Base-by-base conservation (phyloP, 1,140 invertebrate species). In the Listronotus bonariensis region DNA sequence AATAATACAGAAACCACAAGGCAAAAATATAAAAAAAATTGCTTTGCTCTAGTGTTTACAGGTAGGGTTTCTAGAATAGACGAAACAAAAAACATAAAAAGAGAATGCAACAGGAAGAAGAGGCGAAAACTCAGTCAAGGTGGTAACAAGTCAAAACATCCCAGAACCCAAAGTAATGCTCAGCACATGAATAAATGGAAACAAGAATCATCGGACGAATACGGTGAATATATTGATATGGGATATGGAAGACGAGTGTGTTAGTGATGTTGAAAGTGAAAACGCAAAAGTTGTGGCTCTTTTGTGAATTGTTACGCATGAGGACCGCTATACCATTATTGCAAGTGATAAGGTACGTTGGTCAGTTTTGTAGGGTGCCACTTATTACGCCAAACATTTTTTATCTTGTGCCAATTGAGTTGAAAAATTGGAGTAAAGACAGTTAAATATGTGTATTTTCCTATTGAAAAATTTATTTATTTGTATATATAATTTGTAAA, bases 1-100 rank as follows among this genome's bases (percentile, higher is more conserved):
- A n/a, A n/a, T n/a, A n/a, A n/a, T n/a, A n/a, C n/a, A n/a, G n/a
- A n/a, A n/a, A n/a, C n/a, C n/a, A n/a, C n/a, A n/a, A n/a, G n/a
- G n/a, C n/a, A n/a, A n/a, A n/a, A n/a, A n/a, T n/a, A n/a, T n/a
- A n/a, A n/a, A n/a, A n/a, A n/a, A n/a, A n/a, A n/a, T n/a, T n/a
- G n/a, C n/a, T n/a, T n/a, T n/a, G n/a, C n/a, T n/a, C n/a, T n/a
- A n/a, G n/a, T n/a, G n/a, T n/a, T n/a, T n/a, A n/a, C n/a, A n/a
- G n/a, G n/a, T n/a, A n/a, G n/a, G 96, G 96, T 98, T 98, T 79
- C 96, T n/a, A 98, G 84, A 98, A 98, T 79, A 85, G 96, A 69
- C 83, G 96, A 78, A 99, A n/a, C 96, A 71, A 99, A 99, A 79
- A 93, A 98, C n/a, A n/a, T n/a, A n/a, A 83, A 99, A 99, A 84